These are phyloP conservation scores for Drosophila orena DNA, from an alignment of 1,140 invertebrate genomes.

Conservation along the genomic window DNA sequence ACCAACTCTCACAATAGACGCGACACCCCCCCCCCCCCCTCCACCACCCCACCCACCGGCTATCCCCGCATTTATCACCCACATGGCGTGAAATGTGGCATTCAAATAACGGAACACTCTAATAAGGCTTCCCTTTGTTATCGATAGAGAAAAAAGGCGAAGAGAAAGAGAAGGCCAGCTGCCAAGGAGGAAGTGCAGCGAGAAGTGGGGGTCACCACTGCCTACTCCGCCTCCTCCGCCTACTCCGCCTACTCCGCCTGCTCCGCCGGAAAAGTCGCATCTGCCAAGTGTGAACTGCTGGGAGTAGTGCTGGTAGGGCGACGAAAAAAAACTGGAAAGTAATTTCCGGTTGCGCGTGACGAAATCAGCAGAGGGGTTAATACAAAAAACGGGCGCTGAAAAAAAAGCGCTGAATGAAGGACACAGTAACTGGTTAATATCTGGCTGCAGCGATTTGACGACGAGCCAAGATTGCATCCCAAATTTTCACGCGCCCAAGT, in stretches of 20 bases:
- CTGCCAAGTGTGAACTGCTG: conserved; percentile 41
- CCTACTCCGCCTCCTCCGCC: not conserved
- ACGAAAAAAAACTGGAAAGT: conserved; percentile 51
- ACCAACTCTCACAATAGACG: conserved; percentile 41
- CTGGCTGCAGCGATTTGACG: conserved; percentile 10
- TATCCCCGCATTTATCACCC: conserved; percentile 1
- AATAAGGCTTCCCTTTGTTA: conserved; percentile 76
- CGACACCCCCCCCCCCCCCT: too few relatives aligned
- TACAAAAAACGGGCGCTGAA: not conserved
- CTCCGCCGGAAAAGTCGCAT: conserved; percentile 23
- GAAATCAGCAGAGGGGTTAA: conserved; percentile 24
- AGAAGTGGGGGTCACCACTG: not conserved
- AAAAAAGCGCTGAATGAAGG: conserved; percentile 6
- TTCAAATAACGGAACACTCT: conserved; percentile 79
- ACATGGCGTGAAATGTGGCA: conserved; percentile 55
- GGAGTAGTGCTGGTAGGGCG: not conserved
- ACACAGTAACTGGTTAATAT: conserved; percentile 25
- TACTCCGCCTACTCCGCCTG: too few relatives aligned
- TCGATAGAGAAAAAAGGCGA: conserved; percentile 40
- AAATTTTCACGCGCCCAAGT: not conserved
- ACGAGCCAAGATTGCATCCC: not conserved
- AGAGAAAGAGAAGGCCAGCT: not conserved
- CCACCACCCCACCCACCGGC: too few relatives aligned
- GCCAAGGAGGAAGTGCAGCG: conserved; percentile 2
- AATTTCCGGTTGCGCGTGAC: conserved; percentile 61